phyloP scores from a whole-genome alignment of 2,113 vertebrate species.

The Pycnonotus jocosus region DNA sequence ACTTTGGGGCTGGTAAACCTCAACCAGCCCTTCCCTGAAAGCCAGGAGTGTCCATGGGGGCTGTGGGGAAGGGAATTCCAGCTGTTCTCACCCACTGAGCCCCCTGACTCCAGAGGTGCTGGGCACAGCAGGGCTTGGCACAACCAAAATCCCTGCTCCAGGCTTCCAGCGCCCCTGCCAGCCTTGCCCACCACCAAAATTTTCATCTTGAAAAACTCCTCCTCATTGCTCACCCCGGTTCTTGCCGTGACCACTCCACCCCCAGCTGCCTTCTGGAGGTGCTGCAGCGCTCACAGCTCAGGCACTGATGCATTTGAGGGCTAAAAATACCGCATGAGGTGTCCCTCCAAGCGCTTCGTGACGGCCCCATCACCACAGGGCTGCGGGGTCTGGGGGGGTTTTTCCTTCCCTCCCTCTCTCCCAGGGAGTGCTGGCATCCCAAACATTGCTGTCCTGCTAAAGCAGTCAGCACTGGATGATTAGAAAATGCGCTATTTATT shows the following conservation, averaged over 20 bases:
- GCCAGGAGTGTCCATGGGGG: not conserved
- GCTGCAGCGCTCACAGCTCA: not conserved
- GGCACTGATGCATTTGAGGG: not conserved
- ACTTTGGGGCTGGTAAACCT: not conserved
- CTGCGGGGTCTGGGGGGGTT: not conserved
- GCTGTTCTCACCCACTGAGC: not conserved
- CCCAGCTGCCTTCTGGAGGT: not conserved
- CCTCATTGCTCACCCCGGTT: rapidly evolving
- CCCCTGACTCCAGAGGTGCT: not conserved
- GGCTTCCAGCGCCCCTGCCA: too few relatives aligned
- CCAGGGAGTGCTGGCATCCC: not conserved
- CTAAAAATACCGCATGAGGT: conserved; percentile 3
- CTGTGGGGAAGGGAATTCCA: not conserved
- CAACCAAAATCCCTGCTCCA: too few relatives aligned
- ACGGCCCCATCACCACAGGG: not conserved
- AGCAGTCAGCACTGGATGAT: not conserved
- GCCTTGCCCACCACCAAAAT: too few relatives aligned
- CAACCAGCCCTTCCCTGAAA: not conserved
- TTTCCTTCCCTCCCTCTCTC: not conserved
- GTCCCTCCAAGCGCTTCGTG: not conserved
- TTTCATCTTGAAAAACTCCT: not conserved
- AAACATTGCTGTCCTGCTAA: not conserved
- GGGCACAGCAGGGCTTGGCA: not conserved
- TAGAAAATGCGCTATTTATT: conserved; percentile 42
- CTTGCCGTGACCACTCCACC: not conserved